Conservation (phyloP, 2,797 vertebrate species). For the Sphaeramia orbicularis region DNA sequence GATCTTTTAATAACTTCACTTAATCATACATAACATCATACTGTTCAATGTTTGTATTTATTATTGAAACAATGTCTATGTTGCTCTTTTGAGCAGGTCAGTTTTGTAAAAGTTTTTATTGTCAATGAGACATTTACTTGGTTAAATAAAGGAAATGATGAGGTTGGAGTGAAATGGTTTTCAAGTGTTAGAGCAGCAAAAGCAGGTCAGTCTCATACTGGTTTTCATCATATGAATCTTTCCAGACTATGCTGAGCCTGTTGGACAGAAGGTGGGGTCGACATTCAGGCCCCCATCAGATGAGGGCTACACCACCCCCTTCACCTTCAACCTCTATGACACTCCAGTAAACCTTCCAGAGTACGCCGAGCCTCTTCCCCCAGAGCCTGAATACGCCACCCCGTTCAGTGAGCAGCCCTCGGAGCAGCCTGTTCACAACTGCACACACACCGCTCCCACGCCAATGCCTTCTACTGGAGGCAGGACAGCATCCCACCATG, state of each 20-base stretch:
- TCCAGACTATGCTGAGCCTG: slow-evolving; percentile 89
- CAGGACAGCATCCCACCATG: slow-evolving; percentile 5
- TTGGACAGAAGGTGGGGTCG: slow-evolving; percentile 80
- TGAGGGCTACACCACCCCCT: slow-evolving; percentile 87
- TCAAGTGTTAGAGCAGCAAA: neutral
- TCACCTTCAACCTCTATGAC: slow-evolving; percentile 86
- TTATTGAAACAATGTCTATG: too few relatives aligned
- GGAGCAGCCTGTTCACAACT: slow-evolving; percentile 48
- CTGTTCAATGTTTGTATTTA: too few relatives aligned
- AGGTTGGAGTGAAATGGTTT: too few relatives aligned
- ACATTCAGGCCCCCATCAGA: slow-evolving; percentile 86
- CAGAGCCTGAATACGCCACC: slow-evolving; percentile 90
- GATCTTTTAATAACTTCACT: too few relatives aligned
- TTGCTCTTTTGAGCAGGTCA: too few relatives aligned
- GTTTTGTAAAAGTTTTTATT: too few relatives aligned
- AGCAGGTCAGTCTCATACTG: neutral
- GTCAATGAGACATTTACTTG: too few relatives aligned
- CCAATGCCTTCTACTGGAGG: slow-evolving; percentile 6
- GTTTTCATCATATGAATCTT: slow-evolving; percentile 39
- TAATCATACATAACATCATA: too few relatives aligned
- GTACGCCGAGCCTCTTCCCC: slow-evolving; percentile 87
- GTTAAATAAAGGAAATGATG: too few relatives aligned
- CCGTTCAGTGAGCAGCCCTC: slow-evolving; percentile 83
- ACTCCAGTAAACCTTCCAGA: slow-evolving; percentile 85
- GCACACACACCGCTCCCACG: slow-evolving; percentile 20